phyloP scores from a whole-genome alignment of 2,113 vertebrate genomes.

The Paralichthys olivaceus region DNA sequence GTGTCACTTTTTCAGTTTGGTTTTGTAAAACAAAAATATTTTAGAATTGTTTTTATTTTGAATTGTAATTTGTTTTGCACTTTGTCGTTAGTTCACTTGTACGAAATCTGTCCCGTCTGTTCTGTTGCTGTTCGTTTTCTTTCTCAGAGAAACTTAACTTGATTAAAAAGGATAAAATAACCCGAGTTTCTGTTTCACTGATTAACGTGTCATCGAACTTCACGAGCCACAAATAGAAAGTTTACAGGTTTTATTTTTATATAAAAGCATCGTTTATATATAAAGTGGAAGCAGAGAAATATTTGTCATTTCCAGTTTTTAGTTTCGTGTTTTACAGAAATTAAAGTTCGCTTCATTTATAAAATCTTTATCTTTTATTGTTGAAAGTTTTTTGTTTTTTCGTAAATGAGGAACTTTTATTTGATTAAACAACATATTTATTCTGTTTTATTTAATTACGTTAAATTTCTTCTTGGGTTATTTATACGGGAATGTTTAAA shows the following conservation, averaged over 20 bases:
- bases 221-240: neutral
- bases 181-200: conserved; percentile 37
- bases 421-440: neutral
- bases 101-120: conserved; percentile 67
- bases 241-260: neutral
- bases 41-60: conserved; percentile 14
- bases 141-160: conserved; percentile 71
- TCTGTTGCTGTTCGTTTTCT: conserved; percentile 59
- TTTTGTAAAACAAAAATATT: conserved; percentile 40
- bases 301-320: too few species aligned
- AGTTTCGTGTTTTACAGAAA: too few species aligned
- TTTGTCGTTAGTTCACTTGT: conserved; percentile 72
- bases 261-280: neutral
- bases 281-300: neutral
- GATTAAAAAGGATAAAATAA: conserved; percentile 72
- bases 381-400: neutral
- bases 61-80: conserved; percentile 69
- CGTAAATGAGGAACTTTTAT: neutral
- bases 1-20: conserved; percentile 30
- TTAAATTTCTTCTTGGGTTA: too few species aligned
- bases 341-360: too few species aligned
- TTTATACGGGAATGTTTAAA: too few species aligned
- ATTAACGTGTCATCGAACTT: neutral
- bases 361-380: too few species aligned
- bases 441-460: neutral